Percentiles rank a stretch among this genome's conserved stretches.
Evolutionary conservation across 2,888 invertebrate species (phyloP).

Genomic region (Drosophila percnosoma): DNA sequence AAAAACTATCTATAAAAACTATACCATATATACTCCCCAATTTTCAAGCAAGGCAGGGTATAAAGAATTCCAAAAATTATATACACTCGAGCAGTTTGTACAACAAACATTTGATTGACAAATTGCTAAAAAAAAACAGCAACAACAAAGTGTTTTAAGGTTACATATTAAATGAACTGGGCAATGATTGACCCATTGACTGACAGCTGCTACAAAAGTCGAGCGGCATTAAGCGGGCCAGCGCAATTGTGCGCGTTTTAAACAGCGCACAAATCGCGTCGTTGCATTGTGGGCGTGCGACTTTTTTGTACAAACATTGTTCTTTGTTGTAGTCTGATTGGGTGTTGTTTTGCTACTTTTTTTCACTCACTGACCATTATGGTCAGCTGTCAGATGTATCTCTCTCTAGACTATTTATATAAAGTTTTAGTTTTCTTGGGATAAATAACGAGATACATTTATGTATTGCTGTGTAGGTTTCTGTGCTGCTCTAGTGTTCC

Average conservation of each 20-base stretch:
- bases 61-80: conserved; percentile 24
- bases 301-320: conserved; percentile 40
- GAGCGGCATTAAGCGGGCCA: conserved; percentile 14
- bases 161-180: conserved; percentile 39
- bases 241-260: conserved; percentile 39
- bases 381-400: conserved; percentile 54
- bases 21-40: neutral
- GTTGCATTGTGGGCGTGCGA: conserved; percentile 45
- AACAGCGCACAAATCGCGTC: conserved; percentile 44
- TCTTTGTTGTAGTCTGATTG: conserved; percentile 36
- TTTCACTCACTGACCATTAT: conserved; percentile 54
- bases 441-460: conserved; percentile 18
- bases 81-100: conserved; percentile 15
- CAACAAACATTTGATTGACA: conserved; percentile 68
- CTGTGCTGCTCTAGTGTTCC: conserved; percentile 34
- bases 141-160: conserved; percentile 56
- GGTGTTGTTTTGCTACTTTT: conserved; percentile 26
- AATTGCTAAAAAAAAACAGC: conserved; percentile 47
- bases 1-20: too few relatives aligned
- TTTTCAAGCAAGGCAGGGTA: conserved; percentile 7
- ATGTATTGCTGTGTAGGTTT: conserved; percentile 54
- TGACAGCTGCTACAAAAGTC: conserved; percentile 46
- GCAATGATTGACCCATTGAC: conserved; percentile 57
- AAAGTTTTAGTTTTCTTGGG: conserved; percentile 29
- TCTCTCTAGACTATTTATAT: conserved; percentile 17